phyloP scores from a whole-genome alignment of 1,140 invertebrate species.

The Hyles euphorbiae region DNA sequence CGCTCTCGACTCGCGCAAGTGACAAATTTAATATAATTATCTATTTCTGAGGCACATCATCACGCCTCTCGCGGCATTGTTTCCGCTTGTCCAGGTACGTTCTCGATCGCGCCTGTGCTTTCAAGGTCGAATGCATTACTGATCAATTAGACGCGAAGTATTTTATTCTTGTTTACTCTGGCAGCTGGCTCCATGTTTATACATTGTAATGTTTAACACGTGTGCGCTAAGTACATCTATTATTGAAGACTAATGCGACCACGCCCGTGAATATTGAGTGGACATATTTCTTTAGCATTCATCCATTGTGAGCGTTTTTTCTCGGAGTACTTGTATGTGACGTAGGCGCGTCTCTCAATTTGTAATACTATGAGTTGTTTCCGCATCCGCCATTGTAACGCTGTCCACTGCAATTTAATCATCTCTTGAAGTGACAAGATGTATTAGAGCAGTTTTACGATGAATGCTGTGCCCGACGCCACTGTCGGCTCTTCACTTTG shows the following conservation, averaged over 20 bases:
- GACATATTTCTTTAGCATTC: slow-evolving; percentile 12
- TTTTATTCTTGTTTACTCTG: slow-evolving; percentile 14
- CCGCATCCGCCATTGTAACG: slow-evolving; percentile 47
- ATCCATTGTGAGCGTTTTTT: slow-evolving; percentile 12
- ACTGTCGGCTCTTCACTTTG: neutral
- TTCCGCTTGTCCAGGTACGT: slow-evolving; percentile 44
- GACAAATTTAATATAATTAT: slow-evolving; percentile 53
- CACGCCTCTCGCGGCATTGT: slow-evolving; percentile 17
- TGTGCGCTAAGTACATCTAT: slow-evolving; percentile 9
- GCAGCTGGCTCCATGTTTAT: neutral
- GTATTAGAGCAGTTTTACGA: slow-evolving; percentile 56
- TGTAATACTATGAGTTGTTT: slow-evolving; percentile 49
- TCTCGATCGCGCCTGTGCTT: slow-evolving; percentile 4
- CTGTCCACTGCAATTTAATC: slow-evolving; percentile 60
- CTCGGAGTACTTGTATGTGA: neutral
- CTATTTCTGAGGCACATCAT: slow-evolving; percentile 40
- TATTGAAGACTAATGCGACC: slow-evolving; percentile 11
- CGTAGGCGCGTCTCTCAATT: slow-evolving; percentile 21
- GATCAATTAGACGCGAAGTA: slow-evolving; percentile 11
- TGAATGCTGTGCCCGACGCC: slow-evolving; percentile 1
- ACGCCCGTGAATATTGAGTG: slow-evolving; percentile 14
- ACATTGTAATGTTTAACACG: slow-evolving; percentile 14
- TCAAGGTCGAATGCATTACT: slow-evolving; percentile 18
- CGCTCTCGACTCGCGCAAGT: slow-evolving; percentile 39
- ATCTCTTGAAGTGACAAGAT: slow-evolving; percentile 54